Percentiles rank a stretch among this genome's conserved stretches.
These are phyloP conservation scores for Poeciliopsis prolifica DNA, from an alignment of 2,113 vertebrate genomes.

Conservation along the genomic window DNA sequence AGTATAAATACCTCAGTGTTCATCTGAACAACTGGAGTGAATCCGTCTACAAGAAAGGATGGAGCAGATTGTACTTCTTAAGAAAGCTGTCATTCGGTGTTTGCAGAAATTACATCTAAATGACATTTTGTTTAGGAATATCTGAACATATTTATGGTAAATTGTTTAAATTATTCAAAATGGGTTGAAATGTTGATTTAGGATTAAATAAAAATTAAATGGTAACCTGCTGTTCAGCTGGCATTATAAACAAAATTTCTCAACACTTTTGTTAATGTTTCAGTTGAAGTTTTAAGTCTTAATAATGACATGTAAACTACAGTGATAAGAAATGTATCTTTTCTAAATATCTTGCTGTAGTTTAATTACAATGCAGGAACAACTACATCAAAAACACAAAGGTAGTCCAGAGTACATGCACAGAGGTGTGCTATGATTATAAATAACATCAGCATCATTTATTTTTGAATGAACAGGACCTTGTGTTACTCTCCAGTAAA, in stretches of 20 bases:
- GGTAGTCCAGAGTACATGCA: neutral
- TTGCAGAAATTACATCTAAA: too few relatives aligned
- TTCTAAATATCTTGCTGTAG: neutral
- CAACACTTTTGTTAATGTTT: neutral
- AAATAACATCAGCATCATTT: neutral
- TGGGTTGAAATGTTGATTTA: too few relatives aligned
- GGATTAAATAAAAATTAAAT: too few relatives aligned
- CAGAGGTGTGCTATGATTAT: neutral
- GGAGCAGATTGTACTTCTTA: too few relatives aligned
- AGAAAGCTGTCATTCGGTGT: too few relatives aligned
- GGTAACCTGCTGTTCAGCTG: too few relatives aligned
- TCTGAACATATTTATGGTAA: too few relatives aligned
- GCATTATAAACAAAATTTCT: neutral
- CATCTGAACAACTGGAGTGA: too few relatives aligned
- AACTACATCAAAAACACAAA: neutral
- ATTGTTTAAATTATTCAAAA: too few relatives aligned
- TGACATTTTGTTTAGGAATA: too few relatives aligned
- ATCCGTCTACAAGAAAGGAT: too few relatives aligned
- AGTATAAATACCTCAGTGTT: too few relatives aligned
- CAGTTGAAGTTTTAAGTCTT: neutral
- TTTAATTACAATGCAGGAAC: neutral
- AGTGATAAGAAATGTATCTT: neutral
- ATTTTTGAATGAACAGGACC: neutral
- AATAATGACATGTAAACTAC: neutral
- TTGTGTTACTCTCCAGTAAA: slow-evolving; percentile 13